Base-by-base conservation (phyloP, 2,113 vertebrate species). In the Scartelaos histophorus region DNA sequence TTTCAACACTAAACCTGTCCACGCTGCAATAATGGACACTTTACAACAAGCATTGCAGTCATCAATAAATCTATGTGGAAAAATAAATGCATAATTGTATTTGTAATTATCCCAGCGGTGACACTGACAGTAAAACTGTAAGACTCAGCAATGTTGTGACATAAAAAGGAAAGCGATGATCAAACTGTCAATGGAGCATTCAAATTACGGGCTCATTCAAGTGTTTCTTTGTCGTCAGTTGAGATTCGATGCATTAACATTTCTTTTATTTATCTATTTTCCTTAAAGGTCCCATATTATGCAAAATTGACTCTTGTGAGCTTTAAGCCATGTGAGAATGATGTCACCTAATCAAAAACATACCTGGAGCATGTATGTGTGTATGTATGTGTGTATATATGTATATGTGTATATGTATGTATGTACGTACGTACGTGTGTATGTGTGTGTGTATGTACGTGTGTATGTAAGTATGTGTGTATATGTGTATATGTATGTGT, bases 1-100 rank as follows among this genome's bases (percentile, higher is more conserved):
- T 61, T 61, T 61, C 58, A 61, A 61, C 25, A 61, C 56, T 6
- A 61, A 34, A 61, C 24, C 58, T 61, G 58, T 25, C 25, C 58
- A 19, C 58, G 5, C 15, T 61, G 25, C 58, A 61, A 61, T 61
- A 61, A 61, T 34, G 25, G 25, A 61, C 25, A 61, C 58, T 34
- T 61, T 6, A 61, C 58, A 61, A 13, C 58, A 16, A 34, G 58
- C 58, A 34, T 29, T 58, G 3, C 58, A 7, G 25, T 61, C 58
- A 61, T 61, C 58, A 17, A 60, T 60, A 60, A 60, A 60, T 35
- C 58, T 61, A 61, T 61, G 1, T 2, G 1, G 25, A 61, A 17
- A 61, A 34, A 61, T 34, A 34, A 16, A 61, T 29, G 25, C 19
- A 43, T n/a, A 43, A 64, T n/a, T 35, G 61, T 64, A 17, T 38